Base-by-base conservation (phyloP, 2,888 invertebrate species). In the Caenorhabditis sp. region DNA sequence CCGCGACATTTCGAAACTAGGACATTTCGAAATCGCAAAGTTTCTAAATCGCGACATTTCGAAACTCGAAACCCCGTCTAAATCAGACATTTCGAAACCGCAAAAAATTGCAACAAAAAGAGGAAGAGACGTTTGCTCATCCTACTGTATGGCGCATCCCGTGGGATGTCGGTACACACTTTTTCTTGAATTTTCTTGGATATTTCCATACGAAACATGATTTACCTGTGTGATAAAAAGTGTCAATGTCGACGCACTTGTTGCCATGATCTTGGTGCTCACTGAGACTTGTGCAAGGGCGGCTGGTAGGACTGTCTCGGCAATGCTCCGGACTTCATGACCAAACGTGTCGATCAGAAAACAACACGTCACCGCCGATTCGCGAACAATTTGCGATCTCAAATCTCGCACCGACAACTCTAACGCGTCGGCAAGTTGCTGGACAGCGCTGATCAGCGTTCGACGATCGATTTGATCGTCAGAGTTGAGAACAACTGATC, bases 191-290 rank as follows among this genome's bases (percentile, higher is more conserved):
- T n/a, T n/a, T n/a, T n/a, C n/a, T n/a, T n/a, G n/a, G n/a, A n/a
- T n/a, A n/a, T n/a, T n/a, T n/a, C n/a, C n/a, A n/a, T n/a, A n/a
- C n/a, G n/a, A n/a, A n/a, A n/a, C n/a, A n/a, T n/a, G n/a, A n/a
- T n/a, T n/a, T 19, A 70, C 69, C 37, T 62, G 62, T 24, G 64
- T 66, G 8, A 74, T 63, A n/a, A 69, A 69, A 8, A 36, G 6
- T 12, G 69, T 49, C 36, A 74, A 23, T 17, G 61, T 66, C 10
- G 59, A 49, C 24, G 62, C 74, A 24, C 59, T 69, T 5, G 74
- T 74, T 5, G 74, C 69, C 74, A 74, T 74, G 1, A 74, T 57
- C 50, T 74, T 74, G 17, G 74, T 74, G 37, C 66, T 66, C 1
- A 69, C 68, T 1, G 73, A 36, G 2, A 68, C 31, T 51, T 69